Percentiles rank a stretch among this genome's conserved stretches.
These are phyloP conservation scores for Brachyalestes nurse DNA, from an alignment of 2,797 vertebrate genomes.

Conservation along the genomic window DNA sequence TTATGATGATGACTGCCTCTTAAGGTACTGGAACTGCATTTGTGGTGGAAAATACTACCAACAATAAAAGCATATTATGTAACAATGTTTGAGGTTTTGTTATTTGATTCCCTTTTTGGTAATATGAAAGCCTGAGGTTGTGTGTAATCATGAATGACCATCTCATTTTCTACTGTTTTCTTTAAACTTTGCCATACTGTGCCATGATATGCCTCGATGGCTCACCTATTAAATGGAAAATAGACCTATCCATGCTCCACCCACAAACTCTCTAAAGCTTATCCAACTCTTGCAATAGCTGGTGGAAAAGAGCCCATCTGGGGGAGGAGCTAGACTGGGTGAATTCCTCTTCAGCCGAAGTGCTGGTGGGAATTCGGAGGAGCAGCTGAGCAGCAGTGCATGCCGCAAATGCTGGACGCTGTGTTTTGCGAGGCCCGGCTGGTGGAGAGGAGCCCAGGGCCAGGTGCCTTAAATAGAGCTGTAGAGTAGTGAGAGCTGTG, in stretches of 20 bases:
- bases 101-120: too few relatives aligned
- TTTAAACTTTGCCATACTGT: not conserved
- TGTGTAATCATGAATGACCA: not conserved
- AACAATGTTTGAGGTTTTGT: too few relatives aligned
- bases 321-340: not conserved
- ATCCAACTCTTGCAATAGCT: not conserved
- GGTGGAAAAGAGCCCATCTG: not conserved
- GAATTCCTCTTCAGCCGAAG: not conserved
- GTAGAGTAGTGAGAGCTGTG: not conserved
- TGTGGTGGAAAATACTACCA: not conserved
- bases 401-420: not conserved
- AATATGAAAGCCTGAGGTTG: too few relatives aligned
- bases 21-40: not conserved
- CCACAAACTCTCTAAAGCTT: not conserved
- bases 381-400: not conserved
- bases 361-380: not conserved
- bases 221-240: too few relatives aligned
- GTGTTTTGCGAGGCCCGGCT: slow-evolving; percentile 11
- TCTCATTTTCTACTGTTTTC: not conserved
- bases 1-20: too few relatives aligned
- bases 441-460: slow-evolving; percentile 17
- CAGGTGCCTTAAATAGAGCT: slow-evolving; percentile 34
- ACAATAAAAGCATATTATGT: too few relatives aligned
- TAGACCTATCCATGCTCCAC: not conserved
- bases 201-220: not conserved